phyloP scores from a whole-genome alignment of 2,797 vertebrate species.

The Pogonophryne albipinna region DNA sequence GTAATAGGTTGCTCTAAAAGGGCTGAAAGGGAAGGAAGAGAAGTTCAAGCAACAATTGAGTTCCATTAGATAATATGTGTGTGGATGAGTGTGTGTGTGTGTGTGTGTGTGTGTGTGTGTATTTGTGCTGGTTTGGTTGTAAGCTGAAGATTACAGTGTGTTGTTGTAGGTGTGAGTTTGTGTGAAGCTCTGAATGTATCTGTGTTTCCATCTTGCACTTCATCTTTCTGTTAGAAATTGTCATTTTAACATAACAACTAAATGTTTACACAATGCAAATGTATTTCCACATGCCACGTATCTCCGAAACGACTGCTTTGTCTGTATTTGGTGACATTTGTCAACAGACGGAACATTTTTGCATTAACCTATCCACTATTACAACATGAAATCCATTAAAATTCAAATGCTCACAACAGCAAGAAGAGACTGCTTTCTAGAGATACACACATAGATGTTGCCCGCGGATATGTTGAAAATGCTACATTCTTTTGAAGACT shows the following conservation, averaged over 20 bases:
- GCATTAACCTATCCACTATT: neutral
- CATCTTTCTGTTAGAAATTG: neutral
- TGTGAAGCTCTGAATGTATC: neutral
- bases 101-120: slow-evolving; percentile 18
- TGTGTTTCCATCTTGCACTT: slow-evolving; percentile 1
- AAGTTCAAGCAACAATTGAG: slow-evolving; percentile 35
- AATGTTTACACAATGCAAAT: neutral
- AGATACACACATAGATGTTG: slow-evolving; percentile 5
- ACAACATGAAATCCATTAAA: neutral
- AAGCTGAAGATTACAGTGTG: neutral
- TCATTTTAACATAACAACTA: neutral
- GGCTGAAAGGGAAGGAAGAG: neutral
- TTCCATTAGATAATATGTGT: slow-evolving; percentile 35
- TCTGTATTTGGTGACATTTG: slow-evolving; percentile 2
- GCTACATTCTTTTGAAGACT: neutral
- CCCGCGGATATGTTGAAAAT: slow-evolving; percentile 25
- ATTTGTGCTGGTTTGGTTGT: neutral
- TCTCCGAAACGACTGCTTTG: neutral
- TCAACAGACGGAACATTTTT: neutral
- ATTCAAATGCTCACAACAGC: neutral
- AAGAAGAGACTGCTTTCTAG: neutral
- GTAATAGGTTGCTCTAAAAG: slow-evolving; percentile 23
- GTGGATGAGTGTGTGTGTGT: slow-evolving; percentile 11
- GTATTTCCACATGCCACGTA: neutral
- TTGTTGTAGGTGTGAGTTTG: neutral